Conservation (phyloP, 2,888 invertebrate species). For the Linnaemya tessellans region DNA sequence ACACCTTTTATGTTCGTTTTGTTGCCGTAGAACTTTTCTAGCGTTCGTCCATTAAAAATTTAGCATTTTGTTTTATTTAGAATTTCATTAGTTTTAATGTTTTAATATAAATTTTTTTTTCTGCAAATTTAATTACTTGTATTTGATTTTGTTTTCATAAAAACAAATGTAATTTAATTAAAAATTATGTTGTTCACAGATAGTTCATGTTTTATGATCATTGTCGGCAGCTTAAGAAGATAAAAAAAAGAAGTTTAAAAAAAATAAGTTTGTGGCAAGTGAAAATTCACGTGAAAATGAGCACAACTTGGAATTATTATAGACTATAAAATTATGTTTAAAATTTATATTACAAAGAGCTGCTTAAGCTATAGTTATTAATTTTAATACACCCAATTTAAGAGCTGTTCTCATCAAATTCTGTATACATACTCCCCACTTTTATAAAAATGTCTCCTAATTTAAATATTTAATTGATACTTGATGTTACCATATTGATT, state of each 20-base stretch:
- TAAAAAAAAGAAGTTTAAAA: constrained; percentile 27
- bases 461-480: constrained; percentile 12
- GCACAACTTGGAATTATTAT: neutral
- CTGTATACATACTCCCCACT: no score
- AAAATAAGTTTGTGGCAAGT: constrained; percentile 1
- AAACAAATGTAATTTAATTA: constrained; percentile 24
- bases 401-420: no score
- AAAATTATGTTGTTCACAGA: constrained; percentile 35
- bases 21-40: neutral
- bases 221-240: neutral
- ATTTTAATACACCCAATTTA: no score
- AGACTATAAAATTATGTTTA: neutral
- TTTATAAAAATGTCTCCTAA: neutral
- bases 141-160: neutral
- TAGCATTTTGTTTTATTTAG: constrained; percentile 23
- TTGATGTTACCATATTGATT: constrained; percentile 26
- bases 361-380: no score
- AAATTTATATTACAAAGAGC: neutral
- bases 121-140: constrained; percentile 12
- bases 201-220: neutral
- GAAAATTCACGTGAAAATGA: constrained; percentile 12
- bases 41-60: neutral
- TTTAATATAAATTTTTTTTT: constrained; percentile 10
- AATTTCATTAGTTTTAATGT: constrained; percentile 13
- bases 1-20: neutral